These are phyloP conservation scores for Chironomus tentans DNA, from an alignment of 2,888 invertebrate species.

Conservation along the genomic window DNA sequence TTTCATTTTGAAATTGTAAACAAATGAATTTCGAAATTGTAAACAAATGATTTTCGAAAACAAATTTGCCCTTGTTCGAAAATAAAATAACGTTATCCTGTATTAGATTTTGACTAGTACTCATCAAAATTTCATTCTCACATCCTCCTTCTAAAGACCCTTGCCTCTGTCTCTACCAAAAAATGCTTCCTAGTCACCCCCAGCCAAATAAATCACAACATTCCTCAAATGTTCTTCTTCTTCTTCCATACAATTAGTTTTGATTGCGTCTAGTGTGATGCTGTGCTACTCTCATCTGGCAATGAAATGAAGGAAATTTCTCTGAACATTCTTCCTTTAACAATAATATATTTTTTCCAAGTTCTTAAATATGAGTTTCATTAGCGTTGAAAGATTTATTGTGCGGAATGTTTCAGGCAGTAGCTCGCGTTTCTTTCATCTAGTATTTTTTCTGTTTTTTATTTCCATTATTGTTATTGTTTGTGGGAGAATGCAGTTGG, in stretches of 20 bases:
- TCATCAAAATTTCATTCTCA: too few species aligned
- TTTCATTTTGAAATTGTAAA: too few species aligned
- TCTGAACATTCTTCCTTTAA: not conserved
- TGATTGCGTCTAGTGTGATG: not conserved
- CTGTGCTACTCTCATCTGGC: not conserved
- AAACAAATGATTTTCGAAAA: too few species aligned
- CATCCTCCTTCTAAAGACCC: too few species aligned
- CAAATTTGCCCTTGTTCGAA: too few species aligned
- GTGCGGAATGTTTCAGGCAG: not conserved
- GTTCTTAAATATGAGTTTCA: conserved; percentile 8
- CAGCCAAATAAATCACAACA: not conserved
- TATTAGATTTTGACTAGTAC: too few species aligned
- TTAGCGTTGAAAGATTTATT: conserved; percentile 8
- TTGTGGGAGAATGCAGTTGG: not conserved
- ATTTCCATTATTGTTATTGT: not conserved
- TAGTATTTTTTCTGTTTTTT: not conserved
- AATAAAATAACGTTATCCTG: too few species aligned
- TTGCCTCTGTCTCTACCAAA: not conserved
- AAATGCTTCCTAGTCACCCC: not conserved
- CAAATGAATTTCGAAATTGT: too few species aligned
- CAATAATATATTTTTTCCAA: not conserved
- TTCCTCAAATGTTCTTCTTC: not conserved
- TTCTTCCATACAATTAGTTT: conserved; percentile 8
- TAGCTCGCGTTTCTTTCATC: not conserved
- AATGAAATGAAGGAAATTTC: not conserved